phyloP scores from a whole-genome alignment of 2,113 vertebrate genomes.

The Aptenodytes patagonicus region DNA sequence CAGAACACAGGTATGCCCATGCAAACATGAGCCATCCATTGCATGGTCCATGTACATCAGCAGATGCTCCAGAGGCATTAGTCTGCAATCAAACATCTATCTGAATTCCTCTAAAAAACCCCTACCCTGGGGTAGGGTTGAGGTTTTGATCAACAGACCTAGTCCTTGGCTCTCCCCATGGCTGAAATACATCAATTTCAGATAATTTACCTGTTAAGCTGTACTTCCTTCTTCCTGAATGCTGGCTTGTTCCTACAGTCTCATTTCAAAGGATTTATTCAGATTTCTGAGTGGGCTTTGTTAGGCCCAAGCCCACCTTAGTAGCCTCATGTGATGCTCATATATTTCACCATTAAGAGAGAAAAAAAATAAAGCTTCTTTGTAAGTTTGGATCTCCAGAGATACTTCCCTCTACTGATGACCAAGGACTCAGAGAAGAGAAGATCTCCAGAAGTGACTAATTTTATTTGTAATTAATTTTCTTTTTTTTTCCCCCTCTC shows the following conservation, averaged over 20 bases:
- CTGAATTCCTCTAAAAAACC: not conserved
- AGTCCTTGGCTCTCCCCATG: not conserved
- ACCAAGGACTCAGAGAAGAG: not conserved
- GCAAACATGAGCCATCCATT: accelerated
- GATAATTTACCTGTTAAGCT: not conserved
- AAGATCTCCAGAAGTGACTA: not conserved
- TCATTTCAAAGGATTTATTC: not conserved
- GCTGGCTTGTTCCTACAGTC: not conserved
- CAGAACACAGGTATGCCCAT: accelerated
- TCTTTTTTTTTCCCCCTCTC: not conserved
- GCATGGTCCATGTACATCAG: not conserved
- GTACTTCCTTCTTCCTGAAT: not conserved
- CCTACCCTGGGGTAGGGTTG: not conserved
- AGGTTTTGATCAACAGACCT: not conserved
- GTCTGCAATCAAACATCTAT: not conserved
- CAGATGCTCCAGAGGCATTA: not conserved
- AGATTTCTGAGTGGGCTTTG: not conserved
- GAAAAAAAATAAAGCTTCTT: not conserved
- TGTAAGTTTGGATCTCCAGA: not conserved
- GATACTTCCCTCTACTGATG: not conserved
- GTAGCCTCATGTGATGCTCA: accelerated
- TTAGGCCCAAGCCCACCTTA: not conserved
- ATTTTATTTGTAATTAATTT: not conserved
- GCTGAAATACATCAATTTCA: not conserved
- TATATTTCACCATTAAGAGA: not conserved